A percentile compares a stretch with the other conserved stretches of the same genome.
phyloP scores from a whole-genome alignment of 2,888 invertebrate species.

The Hypena proboscidalis region DNA sequence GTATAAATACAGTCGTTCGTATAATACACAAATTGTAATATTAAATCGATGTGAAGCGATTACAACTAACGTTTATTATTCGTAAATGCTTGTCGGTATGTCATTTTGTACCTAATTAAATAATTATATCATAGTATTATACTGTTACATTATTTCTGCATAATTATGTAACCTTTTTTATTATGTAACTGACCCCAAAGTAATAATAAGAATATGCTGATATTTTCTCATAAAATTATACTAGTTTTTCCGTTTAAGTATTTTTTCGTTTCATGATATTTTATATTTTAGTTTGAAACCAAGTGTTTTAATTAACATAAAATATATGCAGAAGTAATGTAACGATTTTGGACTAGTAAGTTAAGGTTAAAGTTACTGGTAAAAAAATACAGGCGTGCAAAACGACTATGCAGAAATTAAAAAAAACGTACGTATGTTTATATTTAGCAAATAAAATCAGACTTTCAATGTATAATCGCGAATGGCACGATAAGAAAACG shows the following conservation, averaged over 20 bases:
- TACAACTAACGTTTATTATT: conserved; percentile 48
- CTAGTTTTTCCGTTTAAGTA: no score
- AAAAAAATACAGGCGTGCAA: conserved; percentile 38
- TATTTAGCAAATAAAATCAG: conserved; percentile 41
- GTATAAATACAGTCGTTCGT: conserved; percentile 72
- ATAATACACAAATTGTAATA: conserved; percentile 54
- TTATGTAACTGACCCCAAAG: no score
- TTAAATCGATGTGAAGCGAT: conserved; percentile 57
- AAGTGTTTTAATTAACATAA: not conserved
- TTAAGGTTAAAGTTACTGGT: conserved; percentile 42
- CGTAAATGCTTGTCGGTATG: conserved; percentile 75
- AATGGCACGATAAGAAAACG: conserved; percentile 34
- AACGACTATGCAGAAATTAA: conserved; percentile 27
- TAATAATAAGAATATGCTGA: no score
- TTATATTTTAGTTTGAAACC: not conserved
- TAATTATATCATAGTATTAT: conserved; percentile 3
- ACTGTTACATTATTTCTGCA: conserved; percentile 51
- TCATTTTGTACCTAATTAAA: conserved; percentile 53
- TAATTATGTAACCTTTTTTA: no score
- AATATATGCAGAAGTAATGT: conserved; percentile 36
- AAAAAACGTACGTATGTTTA: conserved; percentile 24
- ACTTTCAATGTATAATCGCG: conserved; percentile 29
- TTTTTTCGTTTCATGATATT: not conserved
- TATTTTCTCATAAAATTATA: no score
- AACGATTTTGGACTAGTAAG: conserved; percentile 51